Percentiles rank a stretch among this genome's conserved stretches.
phyloP scores from a whole-genome alignment of 1,140 invertebrate genomes.

The Drosophila ficusphila region DNA sequence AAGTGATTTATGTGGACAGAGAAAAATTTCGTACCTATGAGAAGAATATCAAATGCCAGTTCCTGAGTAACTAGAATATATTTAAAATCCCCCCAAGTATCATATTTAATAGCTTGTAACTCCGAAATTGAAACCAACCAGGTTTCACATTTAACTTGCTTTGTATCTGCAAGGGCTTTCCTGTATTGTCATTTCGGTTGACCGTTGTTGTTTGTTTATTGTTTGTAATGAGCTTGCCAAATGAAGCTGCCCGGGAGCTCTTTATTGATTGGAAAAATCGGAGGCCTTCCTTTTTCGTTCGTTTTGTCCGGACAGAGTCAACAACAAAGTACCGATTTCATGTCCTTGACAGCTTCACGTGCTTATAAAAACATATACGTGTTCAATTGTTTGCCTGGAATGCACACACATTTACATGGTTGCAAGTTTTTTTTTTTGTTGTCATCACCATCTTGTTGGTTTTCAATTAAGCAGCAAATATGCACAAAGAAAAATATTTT shows the following conservation, averaged over 20 bases:
- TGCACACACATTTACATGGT: not conserved
- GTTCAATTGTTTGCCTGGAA: conserved; percentile 3
- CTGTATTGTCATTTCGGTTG: not conserved
- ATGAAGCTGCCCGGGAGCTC: conserved; percentile 5
- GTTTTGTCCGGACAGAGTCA: conserved; percentile 4
- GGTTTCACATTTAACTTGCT: not conserved
- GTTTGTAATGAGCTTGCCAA: conserved; percentile 44
- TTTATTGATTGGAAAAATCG: conserved; percentile 21
- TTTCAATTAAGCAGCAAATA: conserved; percentile 32
- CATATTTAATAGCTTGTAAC: no score
- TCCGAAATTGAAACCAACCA: no score
- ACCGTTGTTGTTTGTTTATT: conserved; percentile 19
- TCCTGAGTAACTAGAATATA: no score
- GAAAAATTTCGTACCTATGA: no score
- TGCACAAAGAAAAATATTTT: conserved; percentile 10
- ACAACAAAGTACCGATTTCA: conserved; percentile 18
- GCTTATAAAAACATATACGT: conserved; percentile 18
- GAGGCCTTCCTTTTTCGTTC: not conserved
- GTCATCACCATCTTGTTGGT: conserved; percentile 41
- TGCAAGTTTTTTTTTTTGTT: conserved; percentile 3
- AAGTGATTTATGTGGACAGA: no score
- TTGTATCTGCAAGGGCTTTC: not conserved
- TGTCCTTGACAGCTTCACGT: conserved; percentile 30
- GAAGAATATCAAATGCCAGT: no score
- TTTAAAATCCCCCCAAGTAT: no score